These are phyloP conservation scores for Bambusicola thoracicus DNA, from an alignment of 2,113 vertebrate genomes.

Conservation along the genomic window DNA sequence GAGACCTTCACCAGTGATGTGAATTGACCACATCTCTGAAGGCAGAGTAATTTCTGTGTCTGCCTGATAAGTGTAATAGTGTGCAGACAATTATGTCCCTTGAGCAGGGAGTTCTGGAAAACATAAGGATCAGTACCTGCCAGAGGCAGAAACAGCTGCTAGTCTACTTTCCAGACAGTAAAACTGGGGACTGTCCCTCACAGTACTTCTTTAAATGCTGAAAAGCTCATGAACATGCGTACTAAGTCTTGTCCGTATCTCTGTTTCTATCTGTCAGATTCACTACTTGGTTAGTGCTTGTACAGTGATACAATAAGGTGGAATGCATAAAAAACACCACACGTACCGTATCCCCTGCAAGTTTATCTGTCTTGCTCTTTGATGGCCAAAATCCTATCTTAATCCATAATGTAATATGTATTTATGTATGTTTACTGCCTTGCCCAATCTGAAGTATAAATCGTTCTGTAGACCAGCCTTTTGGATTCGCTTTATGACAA, in stretches of 20 bases:
- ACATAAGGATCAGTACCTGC: not conserved
- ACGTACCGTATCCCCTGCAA: too few relatives aligned
- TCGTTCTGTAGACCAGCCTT: not conserved
- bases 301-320: not conserved
- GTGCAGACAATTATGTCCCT: too few relatives aligned
- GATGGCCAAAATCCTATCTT: not conserved
- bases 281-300: not conserved
- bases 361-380: not conserved
- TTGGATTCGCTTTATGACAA: not conserved
- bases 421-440: not conserved
- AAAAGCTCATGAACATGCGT: not conserved
- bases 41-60: not conserved
- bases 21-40: not conserved
- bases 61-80: not conserved
- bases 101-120: not conserved
- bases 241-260: not conserved
- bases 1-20: not conserved
- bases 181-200: not conserved
- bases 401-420: not conserved
- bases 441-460: not conserved
- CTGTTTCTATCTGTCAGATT: not conserved
- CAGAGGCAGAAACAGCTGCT: not conserved
- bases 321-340: not conserved
- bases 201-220: not conserved
- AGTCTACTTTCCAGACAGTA: not conserved